These are phyloP conservation scores for Aplocera efformata DNA, from an alignment of 2,888 invertebrate genomes.

Conservation along the genomic window DNA sequence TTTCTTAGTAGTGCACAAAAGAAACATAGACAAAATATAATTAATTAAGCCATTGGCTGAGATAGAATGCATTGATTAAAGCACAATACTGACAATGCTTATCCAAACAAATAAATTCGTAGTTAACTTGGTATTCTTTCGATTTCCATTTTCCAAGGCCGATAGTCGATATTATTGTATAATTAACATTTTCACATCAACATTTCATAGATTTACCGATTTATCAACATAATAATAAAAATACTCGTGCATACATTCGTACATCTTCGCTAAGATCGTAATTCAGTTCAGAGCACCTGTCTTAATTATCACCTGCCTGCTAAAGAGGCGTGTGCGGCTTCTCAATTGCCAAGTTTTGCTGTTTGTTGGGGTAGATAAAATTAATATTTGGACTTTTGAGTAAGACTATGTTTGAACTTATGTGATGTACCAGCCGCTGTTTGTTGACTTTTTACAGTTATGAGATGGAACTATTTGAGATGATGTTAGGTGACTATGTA, in stretches of 20 bases:
- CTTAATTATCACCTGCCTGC: conserved; percentile 62
- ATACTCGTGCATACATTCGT: conserved; percentile 17
- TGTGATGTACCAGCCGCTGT: neutral
- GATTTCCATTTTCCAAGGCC: too few relatives aligned
- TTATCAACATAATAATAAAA: conserved; percentile 19
- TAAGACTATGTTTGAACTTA: too few relatives aligned
- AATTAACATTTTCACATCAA: neutral
- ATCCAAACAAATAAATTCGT: too few relatives aligned
- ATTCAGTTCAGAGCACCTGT: conserved; percentile 64
- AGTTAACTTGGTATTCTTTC: too few relatives aligned
- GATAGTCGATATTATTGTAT: too few relatives aligned
- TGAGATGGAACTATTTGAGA: too few relatives aligned
- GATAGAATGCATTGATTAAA: too few relatives aligned
- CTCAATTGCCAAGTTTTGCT: conserved; percentile 22
- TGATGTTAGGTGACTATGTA: too few relatives aligned
- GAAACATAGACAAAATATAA: neutral
- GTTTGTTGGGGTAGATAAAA: neutral
- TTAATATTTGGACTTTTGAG: too few relatives aligned
- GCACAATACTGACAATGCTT: too few relatives aligned
- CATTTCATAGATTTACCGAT: conserved; percentile 16
- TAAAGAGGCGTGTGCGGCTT: conserved; percentile 34
- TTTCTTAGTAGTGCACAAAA: neutral
- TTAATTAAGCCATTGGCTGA: too few relatives aligned
- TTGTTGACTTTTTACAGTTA: too few relatives aligned
- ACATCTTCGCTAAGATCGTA: conserved; percentile 32